Base-by-base conservation (phyloP, 2,797 vertebrate genomes). In the Mormyrops boulengeri region DNA sequence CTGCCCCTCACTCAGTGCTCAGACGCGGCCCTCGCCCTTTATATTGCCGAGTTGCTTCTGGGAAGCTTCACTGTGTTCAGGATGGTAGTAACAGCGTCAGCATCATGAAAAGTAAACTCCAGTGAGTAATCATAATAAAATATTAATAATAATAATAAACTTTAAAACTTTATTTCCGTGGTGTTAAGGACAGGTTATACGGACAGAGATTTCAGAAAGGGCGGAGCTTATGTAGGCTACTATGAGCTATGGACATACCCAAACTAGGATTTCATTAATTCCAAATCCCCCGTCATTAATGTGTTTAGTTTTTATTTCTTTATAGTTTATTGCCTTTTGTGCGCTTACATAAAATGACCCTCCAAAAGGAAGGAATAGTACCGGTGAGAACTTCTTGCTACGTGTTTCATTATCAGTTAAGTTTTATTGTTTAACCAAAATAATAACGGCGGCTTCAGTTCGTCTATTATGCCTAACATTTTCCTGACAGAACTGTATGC, bases 141-240 rank as follows among this genome's bases (percentile, higher is more conserved):
- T 50, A 17, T 73, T 73, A 14, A 73, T 38, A 49, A 17, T 47
- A 89, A 89, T 86, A 90, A 60, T 22, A 60, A 22, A 60, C n/a
- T 60, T 60, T 8, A 89, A 89, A 88, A 91, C 92, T 92, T 86
- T 91, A 89, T 92, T 91, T 91, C 89, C 62, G 38, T 91, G 89
- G 88, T 90, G 80, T 22, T 53, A 2, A 86, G 86, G 66, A 91
- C 57, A 66, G 41, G 85, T 86, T 22, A 85, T 66, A 38, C 5
- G 49, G 34, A 1, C 44, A 88, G 2, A 49, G 22, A 60, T 62
- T 41, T 62, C 44, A 53, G 7, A 57, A 86, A 4, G 55, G 12
- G 41, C 22, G 38, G 9, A 4, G 12, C 38, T 80, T 85, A 30
- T 49, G 41, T 85, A 22, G 26, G 26, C 26, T 30, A 30, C 26